Evolutionary conservation across 2,797 vertebrate species (phyloP).

Genomic region (Pelochelys cantorii): DNA sequence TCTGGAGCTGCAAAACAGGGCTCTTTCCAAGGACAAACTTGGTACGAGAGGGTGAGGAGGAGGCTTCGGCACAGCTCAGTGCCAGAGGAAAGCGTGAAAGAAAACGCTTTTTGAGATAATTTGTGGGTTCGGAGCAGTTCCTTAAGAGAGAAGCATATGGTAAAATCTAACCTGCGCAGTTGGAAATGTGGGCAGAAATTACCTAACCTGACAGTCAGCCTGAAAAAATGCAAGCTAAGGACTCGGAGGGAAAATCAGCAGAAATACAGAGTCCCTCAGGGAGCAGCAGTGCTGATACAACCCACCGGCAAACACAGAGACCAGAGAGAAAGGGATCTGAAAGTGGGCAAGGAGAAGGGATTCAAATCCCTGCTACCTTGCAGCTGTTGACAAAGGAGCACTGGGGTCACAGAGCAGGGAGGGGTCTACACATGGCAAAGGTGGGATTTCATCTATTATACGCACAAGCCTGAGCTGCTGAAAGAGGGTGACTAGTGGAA

Average conservation of each 20-base stretch:
- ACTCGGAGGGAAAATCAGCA: background rate
- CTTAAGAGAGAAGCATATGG: accelerated
- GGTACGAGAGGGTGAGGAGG: background rate
- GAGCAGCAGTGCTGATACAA: background rate
- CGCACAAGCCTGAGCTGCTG: background rate
- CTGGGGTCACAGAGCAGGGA: background rate
- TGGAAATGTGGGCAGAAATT: background rate
- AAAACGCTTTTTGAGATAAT: accelerated
- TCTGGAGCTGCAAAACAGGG: background rate
- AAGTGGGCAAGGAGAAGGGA: background rate
- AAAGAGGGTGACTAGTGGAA: background rate
- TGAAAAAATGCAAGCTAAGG: accelerated
- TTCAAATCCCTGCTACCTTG: background rate
- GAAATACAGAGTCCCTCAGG: background rate
- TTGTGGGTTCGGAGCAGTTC: background rate
- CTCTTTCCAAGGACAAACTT: conserved; percentile 65
- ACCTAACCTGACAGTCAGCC: accelerated
- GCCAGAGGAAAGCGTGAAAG: background rate
- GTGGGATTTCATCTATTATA: background rate
- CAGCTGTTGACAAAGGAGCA: background rate
- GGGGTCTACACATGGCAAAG: background rate
- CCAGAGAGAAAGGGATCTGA: background rate
- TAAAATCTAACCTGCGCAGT: background rate
- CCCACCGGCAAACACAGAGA: background rate
- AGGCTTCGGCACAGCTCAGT: accelerated